Percentiles rank a stretch among this genome's conserved stretches.
These are phyloP conservation scores for Gastrophryne carolinensis DNA, from an alignment of 2,797 vertebrate genomes.

Conservation along the genomic window DNA sequence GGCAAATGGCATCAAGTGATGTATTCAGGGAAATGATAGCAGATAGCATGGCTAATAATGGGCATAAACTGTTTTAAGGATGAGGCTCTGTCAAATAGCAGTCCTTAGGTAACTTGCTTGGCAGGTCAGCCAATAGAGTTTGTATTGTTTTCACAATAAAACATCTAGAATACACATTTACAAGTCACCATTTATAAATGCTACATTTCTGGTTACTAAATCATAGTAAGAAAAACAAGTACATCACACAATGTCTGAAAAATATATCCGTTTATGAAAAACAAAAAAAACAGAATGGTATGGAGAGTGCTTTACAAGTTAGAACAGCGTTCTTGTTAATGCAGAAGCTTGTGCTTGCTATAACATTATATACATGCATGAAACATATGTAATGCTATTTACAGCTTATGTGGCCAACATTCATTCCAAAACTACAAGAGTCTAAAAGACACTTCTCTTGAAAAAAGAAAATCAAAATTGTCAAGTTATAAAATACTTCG, in stretches of 20 bases:
- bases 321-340: slow-evolving; percentile 72
- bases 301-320: slow-evolving; percentile 58
- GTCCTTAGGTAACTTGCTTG: no score
- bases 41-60: no score
- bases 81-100: no score
- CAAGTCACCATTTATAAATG: no score
- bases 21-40: no score
- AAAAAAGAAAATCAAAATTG: slow-evolving; percentile 59
- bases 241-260: slow-evolving; percentile 42
- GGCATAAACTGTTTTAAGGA: no score
- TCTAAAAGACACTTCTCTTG: neutral
- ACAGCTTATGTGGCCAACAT: slow-evolving; percentile 6
- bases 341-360: slow-evolving; percentile 67
- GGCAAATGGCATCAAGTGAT: no score
- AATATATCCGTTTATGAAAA: slow-evolving; percentile 69
- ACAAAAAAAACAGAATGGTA: slow-evolving; percentile 42
- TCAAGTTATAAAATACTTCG: slow-evolving; percentile 50
- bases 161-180: no score
- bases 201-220: neutral
- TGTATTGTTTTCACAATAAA: no score
- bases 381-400: neutral
- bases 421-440: slow-evolving; percentile 33
- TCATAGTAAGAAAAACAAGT: neutral
- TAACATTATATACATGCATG: slow-evolving; percentile 57
- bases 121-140: no score